Evolutionary conservation across 2,113 vertebrate species (phyloP), one percentile per base, ranked within the genome.

Genomic region (Pavo muticus): DNA sequence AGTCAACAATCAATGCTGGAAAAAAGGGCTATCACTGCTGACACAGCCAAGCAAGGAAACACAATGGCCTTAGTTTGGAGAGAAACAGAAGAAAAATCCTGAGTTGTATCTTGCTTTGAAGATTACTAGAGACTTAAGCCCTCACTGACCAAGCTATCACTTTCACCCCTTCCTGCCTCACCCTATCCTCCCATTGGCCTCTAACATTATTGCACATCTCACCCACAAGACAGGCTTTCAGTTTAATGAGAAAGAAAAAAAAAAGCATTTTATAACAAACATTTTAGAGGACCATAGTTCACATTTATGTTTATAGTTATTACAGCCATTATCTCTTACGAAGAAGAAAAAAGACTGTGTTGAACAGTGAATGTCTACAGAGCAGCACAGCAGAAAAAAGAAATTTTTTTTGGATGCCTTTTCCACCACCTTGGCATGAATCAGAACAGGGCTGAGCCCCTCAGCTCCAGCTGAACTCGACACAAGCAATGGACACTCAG

Each of bases 1-100:
- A 98, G 98, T 98, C 97, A 98, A 96, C 97, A 97, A 98, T 98
- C 98, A 98, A 97, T 97, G 97, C 19, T 96, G 77, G 77, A 88
- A 84, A 90, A 92, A 94, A 95, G 75, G 93, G 84, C 94, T 92
- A 92, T 98, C 97, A 79, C 89, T 76, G 96, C 96, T 97, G 96
- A 97, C 97, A 98, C 71, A 96, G 95, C 91, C 96, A 93, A 94
- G 94, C 96, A 96, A 71, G 82, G 97, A 97, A 97, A 96, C 77
- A 97, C 97, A 97, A 92, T 91, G 94, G 96, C 77, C 90, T 96
- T 79, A 45, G 2, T 97, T 87, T 86, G 72, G 88, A 96, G 79
- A 96, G 96, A 97, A 97, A 98, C 60, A 97, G 96, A 96, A 91
- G 78, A 95, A 96, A 96, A 97, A 97, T 83, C 89, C 95, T 86